phyloP scores from a whole-genome alignment of 2,797 vertebrate genomes.

The Myotis vivesi region DNA sequence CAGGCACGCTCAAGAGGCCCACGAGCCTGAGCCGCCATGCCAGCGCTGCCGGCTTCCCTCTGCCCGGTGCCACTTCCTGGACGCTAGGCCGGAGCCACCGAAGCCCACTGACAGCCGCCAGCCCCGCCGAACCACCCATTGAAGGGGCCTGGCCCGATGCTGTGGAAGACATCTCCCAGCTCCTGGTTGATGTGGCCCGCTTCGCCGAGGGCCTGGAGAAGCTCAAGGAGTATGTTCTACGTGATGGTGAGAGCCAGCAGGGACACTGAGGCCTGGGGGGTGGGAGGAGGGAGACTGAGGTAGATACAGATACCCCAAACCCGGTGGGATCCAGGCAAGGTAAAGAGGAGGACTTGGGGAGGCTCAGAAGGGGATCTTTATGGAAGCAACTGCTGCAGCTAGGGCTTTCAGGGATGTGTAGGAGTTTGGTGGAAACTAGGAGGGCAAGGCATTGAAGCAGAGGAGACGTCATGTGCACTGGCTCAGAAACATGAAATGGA shows the following conservation, averaged over 20 bases:
- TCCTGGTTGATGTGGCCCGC: constrained; percentile 91
- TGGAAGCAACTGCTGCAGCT: not conserved
- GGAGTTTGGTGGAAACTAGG: not conserved
- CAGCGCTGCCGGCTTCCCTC: constrained; percentile 92
- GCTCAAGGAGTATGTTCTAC: constrained; percentile 92
- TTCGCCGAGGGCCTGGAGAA: constrained; percentile 96
- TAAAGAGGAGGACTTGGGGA: too few species aligned
- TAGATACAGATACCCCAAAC: rapidly evolving
- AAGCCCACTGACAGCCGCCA: constrained; percentile 84
- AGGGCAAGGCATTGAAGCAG: not conserved
- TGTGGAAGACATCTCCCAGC: constrained; percentile 92
- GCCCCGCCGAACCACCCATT: constrained; percentile 78
- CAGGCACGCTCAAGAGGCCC: constrained; percentile 91
- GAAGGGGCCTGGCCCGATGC: constrained; percentile 87
- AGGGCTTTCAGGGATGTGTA: not conserved
- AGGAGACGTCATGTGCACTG: not conserved
- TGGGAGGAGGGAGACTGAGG: not conserved
- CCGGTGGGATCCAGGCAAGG: not conserved
- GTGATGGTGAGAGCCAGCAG: constrained; percentile 86
- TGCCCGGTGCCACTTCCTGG: constrained; percentile 85
- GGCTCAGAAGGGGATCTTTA: not conserved
- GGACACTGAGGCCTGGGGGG: not conserved
- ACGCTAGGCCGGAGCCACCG: constrained; percentile 88
- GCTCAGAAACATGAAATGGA: not conserved
- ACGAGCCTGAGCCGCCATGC: constrained; percentile 94